Base-by-base conservation (phyloP, 2,113 vertebrate species). In the Sitta europaea region DNA sequence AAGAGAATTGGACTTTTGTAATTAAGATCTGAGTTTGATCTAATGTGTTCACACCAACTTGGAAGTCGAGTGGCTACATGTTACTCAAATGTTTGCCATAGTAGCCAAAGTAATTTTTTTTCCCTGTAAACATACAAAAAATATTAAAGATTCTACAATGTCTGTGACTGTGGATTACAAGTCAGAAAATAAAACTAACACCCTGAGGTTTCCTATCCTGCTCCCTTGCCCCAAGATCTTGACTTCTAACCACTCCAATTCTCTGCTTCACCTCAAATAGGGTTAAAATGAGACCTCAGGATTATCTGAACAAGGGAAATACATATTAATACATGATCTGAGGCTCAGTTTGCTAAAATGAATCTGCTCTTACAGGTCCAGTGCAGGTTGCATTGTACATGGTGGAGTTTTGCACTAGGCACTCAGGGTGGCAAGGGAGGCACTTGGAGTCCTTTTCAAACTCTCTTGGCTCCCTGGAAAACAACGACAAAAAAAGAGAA, bases 371-470 rank as follows among this genome's bases (percentile, higher is more conserved):
- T 98, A 99, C 99, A 42, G 97, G 95, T 55, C 98, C 98, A 24
- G 28, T 80, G 95, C 99, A 99, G 93, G 98, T 98, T 35, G 63
- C 87, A 0, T 66, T 96, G 55, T 96, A 94, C 2, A 59, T 9
- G 2, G 97, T 96, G 48, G 96, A 96, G 19, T 97, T 98, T 78
- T 97, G 92, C 80, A 93, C 92, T 61, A 98, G 93, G 95, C 99
- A 99, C 93, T 99, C 98, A 1, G 96, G 65, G 94, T 99, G 97
- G 96, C 99, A 99, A 36, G 94, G 91, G 23, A 98, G 93, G 90
- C 99, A 99, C 62, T 95, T 97, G 68, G 92, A 97, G 86, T 97
- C 67, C 70, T 96, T 95, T 81, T 97, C 82, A 95, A 97, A 98
- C 91, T 99, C 98, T 66, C 98, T 97, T 5, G 98, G 98, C 40